These are phyloP conservation scores for Mactromeris polynyma DNA, from an alignment of 2,888 invertebrate species.

Conservation along the genomic window DNA sequence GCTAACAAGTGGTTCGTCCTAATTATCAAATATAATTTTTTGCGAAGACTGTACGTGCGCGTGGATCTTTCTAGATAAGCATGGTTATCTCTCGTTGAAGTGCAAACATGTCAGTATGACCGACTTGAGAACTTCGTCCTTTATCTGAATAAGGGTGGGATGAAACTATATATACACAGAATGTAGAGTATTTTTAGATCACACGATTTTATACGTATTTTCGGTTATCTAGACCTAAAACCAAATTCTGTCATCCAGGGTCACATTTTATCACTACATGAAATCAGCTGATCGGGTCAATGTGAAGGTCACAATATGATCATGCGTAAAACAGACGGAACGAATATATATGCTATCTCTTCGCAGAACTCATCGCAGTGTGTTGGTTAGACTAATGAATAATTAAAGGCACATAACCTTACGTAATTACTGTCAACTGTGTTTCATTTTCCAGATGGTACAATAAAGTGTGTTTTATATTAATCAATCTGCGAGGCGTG, in stretches of 20 bases:
- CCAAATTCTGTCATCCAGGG: not conserved
- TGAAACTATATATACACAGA: not conserved
- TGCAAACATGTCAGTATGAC: too few species aligned
- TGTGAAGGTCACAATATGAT: not conserved
- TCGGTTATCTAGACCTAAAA: not conserved
- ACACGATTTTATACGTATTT: not conserved
- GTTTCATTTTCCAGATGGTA: not conserved
- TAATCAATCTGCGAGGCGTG: too few species aligned
- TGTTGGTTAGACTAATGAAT: not conserved
- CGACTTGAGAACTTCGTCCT: not conserved
- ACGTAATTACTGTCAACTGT: not conserved
- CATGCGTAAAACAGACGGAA: not conserved
- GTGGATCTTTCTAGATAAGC: too few species aligned
- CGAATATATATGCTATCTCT: not conserved
- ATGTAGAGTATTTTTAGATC: not conserved
- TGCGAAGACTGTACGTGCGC: too few species aligned
- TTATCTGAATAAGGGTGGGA: not conserved
- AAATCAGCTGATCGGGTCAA: not conserved
- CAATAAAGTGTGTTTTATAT: too few species aligned
- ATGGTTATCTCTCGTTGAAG: too few species aligned
- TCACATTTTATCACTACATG: not conserved
- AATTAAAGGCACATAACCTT: not conserved
- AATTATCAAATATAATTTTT: too few species aligned
- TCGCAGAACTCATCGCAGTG: not conserved
- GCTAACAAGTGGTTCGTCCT: too few species aligned